Evolutionary conservation across 2,888 invertebrate species (phyloP).

Genomic region (Aporophyla nigra): DNA sequence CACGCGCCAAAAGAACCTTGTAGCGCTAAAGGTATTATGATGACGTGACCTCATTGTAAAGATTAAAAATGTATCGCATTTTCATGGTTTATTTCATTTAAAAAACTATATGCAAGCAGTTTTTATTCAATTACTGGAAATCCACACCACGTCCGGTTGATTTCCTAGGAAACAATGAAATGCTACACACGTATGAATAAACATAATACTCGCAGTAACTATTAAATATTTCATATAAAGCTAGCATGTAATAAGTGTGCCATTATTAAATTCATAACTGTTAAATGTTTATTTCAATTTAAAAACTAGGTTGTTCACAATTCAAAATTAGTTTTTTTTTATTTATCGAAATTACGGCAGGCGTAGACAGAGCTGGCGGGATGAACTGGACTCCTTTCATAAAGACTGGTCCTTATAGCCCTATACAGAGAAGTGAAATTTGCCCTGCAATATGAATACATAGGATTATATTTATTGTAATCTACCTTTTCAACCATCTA

Average conservation of each 20-base stretch:
- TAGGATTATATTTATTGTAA: background rate
- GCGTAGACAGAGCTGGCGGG: background rate
- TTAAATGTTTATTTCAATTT: background rate
- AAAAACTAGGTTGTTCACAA: background rate
- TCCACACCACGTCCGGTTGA: background rate
- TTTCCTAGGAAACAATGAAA: slow-evolving; percentile 2
- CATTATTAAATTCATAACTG: background rate
- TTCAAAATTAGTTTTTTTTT: background rate
- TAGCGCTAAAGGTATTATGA: background rate
- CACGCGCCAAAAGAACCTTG: too few species aligned
- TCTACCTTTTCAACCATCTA: background rate
- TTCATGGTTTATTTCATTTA: background rate
- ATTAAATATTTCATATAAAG: background rate
- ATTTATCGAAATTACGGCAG: background rate
- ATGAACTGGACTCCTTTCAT: background rate
- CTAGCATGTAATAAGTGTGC: background rate
- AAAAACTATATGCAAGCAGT: background rate
- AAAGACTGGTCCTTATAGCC: background rate
- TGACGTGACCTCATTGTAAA: background rate
- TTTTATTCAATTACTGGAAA: slow-evolving; percentile 1
- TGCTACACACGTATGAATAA: background rate
- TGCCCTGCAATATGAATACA: background rate
- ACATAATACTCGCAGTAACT: background rate
- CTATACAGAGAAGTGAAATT: background rate
- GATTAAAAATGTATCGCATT: slow-evolving; percentile 4